Evolutionary conservation across 2,113 vertebrate genomes (phyloP).

Genomic region (Macroglossus sobrinus): DNA sequence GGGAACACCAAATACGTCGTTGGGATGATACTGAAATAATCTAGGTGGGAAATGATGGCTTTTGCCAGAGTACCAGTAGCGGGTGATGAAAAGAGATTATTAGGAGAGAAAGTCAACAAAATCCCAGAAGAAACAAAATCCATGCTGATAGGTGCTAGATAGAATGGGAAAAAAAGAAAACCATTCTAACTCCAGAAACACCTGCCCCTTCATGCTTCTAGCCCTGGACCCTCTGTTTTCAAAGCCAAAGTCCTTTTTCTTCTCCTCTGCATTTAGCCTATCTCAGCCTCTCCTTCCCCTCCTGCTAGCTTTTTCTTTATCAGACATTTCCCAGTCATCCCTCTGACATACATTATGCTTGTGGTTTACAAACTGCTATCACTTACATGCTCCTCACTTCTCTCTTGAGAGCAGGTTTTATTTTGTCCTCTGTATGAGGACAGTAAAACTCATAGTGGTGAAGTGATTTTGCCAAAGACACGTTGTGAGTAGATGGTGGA

Average conservation of each 20-base stretch:
- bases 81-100: background rate
- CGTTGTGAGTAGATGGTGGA: background rate
- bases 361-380: background rate
- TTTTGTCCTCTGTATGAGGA: background rate
- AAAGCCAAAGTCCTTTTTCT: background rate
- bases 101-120: background rate
- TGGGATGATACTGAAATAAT: background rate
- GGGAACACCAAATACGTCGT: background rate
- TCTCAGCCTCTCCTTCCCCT: background rate
- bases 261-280: background rate
- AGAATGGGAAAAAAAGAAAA: background rate
- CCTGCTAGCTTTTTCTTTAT: background rate
- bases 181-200: background rate
- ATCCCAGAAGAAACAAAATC: background rate
- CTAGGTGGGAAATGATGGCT: background rate
- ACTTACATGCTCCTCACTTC: background rate
- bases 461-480: background rate
- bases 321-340: background rate
- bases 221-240: background rate
- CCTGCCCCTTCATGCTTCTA: background rate
- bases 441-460: background rate
- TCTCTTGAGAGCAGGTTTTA: background rate
- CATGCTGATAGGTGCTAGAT: background rate
- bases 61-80: background rate
- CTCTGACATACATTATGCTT: background rate